A percentile compares a stretch with the other conserved stretches of the same genome.
Conservation (phyloP, 2,888 invertebrate genomes). For the Synanthedon tipuliformis region DNA sequence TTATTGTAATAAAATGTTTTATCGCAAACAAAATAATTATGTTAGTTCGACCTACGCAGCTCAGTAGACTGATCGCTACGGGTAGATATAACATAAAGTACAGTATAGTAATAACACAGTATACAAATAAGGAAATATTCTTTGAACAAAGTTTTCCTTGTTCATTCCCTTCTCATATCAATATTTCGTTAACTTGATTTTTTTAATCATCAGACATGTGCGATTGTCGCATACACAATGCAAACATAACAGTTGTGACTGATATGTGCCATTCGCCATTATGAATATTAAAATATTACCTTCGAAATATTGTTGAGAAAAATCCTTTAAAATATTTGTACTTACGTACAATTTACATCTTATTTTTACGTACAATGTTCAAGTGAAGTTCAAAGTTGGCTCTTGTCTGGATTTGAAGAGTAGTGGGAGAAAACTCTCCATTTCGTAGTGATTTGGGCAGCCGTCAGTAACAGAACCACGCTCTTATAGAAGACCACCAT, state of each 20-base stretch:
- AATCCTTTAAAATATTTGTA: too few species aligned
- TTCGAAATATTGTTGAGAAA: too few species aligned
- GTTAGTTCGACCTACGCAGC: conserved; percentile 10
- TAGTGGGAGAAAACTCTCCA: too few species aligned
- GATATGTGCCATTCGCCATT: not conserved
- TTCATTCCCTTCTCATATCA: conserved; percentile 12
- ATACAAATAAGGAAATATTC: conserved; percentile 16
- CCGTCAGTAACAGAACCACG: too few species aligned
- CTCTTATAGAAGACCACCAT: too few species aligned
- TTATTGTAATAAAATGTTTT: conserved; percentile 4
- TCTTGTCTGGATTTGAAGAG: too few species aligned
- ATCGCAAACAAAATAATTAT: conserved; percentile 15
- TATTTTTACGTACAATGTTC: too few species aligned
- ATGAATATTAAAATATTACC: not conserved
- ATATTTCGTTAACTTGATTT: conserved; percentile 2
- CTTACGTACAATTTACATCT: too few species aligned
- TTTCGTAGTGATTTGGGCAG: too few species aligned
- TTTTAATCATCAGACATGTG: conserved; percentile 6
- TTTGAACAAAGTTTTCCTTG: conserved; percentile 20
- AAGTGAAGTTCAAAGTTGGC: too few species aligned
- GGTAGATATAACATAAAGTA: conserved; percentile 1
- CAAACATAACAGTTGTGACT: not conserved
- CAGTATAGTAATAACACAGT: not conserved
- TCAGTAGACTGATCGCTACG: conserved; percentile 10
- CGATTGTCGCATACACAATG: conserved; percentile 4